Evolutionary conservation across 2,797 vertebrate species (phyloP), one percentile per base, ranked within the genome.

Genomic region (Hoplostethus mediterraneus): DNA sequence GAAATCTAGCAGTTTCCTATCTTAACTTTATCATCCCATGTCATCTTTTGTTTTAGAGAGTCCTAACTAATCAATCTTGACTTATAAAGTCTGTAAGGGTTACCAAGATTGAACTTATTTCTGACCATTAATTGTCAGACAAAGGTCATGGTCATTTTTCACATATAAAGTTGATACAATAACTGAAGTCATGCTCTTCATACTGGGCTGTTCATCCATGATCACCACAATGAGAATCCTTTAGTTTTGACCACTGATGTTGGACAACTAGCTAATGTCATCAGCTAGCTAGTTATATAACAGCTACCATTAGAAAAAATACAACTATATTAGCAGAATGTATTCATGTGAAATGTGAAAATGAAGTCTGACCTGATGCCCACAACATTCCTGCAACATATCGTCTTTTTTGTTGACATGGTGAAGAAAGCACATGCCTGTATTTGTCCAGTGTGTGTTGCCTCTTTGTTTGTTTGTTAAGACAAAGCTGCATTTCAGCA

Each of bases 401-500:
- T 64, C 12, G 10, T 77, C 12, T 0, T n/a, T 67, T 70, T 75
- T 77, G 55, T 66, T 71, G 31, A 74, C 45, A 54, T 17, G 62
- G 63, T 30, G 38, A 73, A 48, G 63, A 80, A 77, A 87, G 68
- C 21, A 52, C 71, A 59, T 44, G 2, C 3, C 21, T 57, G 8
- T 16, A 10, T 33, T 76, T 81, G 40, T 63, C 73, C 31, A 49
- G 21, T 72, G 70, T 72, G 70, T 79, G 4, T 63, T 83, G 63
- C 17, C 17, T 49, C 56, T 79, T 59, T 77, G 5, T 52, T 72
- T 79, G 25, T 82, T 82, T 75, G 31, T 71, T 5, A 7, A 56
- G 63, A 87, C 81, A 89, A 86, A 80, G 83, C 52, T 10, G 6
- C 54, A 49, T 77, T 86, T 86, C 52, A 84, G 7, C 45, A 63